Conservation (phyloP, 92 coral and sea anemone species). For the Epizoanthus fatuus region DNA sequence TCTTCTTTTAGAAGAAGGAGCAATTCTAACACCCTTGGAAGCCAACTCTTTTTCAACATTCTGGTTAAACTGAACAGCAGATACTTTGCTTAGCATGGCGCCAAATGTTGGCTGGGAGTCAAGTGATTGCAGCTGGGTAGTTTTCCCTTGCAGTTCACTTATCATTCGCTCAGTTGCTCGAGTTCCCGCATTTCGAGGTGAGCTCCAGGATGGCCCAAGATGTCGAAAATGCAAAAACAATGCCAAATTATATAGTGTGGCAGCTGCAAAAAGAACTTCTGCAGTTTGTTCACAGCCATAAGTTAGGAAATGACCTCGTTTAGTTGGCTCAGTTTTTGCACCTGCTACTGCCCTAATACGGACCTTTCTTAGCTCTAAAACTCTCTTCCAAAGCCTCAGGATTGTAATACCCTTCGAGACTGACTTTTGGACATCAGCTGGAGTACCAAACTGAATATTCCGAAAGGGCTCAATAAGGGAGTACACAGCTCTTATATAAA, state of each 20-base stretch:
- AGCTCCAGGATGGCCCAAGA: conserved; percentile 41
- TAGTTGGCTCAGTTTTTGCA: conserved; percentile 39
- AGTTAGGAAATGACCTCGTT: conserved; percentile 42
- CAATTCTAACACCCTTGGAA: conserved; percentile 1
- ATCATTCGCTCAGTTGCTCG: conserved; percentile 36
- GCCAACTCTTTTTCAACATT: conserved; percentile 24
- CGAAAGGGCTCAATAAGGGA: conserved; percentile 25
- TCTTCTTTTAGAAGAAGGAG: conserved; percentile 18
- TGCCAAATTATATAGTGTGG: conserved; percentile 52
- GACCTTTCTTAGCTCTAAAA: conserved; percentile 27
- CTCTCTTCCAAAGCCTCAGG: conserved; percentile 24
- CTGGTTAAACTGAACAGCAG: conserved; percentile 43
- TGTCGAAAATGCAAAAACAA: conserved; percentile 40
- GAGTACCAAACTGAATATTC: conserved; percentile 33
- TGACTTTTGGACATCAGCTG: conserved; percentile 34
- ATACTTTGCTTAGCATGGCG: conserved; percentile 20
- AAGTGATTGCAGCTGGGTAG: conserved; percentile 40
- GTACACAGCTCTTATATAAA: conserved; percentile 16
- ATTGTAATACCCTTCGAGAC: neutral
- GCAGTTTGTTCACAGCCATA: conserved; percentile 42
- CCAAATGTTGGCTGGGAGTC: conserved; percentile 50
- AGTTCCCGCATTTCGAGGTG: conserved; percentile 37
- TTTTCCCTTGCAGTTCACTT: conserved; percentile 51
- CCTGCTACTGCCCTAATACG: conserved; percentile 24
- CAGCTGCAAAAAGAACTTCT: conserved; percentile 54